Evolutionary conservation across 2,888 invertebrate genomes (phyloP), one percentile per base, ranked within the genome.

Genomic region (Macaria notata): DNA sequence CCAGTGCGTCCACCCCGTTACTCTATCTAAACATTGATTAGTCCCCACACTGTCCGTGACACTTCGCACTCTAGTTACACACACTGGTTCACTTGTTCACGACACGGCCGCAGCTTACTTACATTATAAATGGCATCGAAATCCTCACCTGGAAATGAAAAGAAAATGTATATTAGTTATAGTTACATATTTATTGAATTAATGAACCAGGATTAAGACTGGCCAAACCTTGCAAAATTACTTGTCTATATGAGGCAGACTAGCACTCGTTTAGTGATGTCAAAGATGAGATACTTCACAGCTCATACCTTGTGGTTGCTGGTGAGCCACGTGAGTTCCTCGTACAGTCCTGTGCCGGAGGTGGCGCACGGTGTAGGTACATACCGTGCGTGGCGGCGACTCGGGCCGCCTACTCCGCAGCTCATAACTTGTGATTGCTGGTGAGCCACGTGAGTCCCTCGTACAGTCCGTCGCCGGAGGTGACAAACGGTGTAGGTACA

Each of bases 391-490:
- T 45, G 67, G 73, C 71, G 77, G 80, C 78, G 73, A 71, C 68
- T 51, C 47, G 64, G 54, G 76, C 86, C 90, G 92, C 92, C 92
- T 93, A 93, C 92, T 92, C 92, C 86, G 92, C 89, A 79, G 93
- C 94, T 95, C 96, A 97, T 96, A 98, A 98, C 93, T 99, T 99
- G 94, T 98, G 98, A 93, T 99, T 99, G 86, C 98, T 97, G 79
- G 98, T 98, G 79, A 99, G 95, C 99, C 99, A 99, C 77, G 98
- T 98, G 75, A 99, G 96, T 75, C 99, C 99, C 93, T 99, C n/a
- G 90, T 98, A 98, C 65, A 99, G 95, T 63, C 99, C 99, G 92
- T 99, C 99, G 66, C 99, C 99, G 61, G 97, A 96, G 64, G 98
- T 98, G 77, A 98, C 99, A 92, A 99, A 99, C 68, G 99, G 97